Conservation (phyloP, 2,113 vertebrate species). For the Symphodus melops region DNA sequence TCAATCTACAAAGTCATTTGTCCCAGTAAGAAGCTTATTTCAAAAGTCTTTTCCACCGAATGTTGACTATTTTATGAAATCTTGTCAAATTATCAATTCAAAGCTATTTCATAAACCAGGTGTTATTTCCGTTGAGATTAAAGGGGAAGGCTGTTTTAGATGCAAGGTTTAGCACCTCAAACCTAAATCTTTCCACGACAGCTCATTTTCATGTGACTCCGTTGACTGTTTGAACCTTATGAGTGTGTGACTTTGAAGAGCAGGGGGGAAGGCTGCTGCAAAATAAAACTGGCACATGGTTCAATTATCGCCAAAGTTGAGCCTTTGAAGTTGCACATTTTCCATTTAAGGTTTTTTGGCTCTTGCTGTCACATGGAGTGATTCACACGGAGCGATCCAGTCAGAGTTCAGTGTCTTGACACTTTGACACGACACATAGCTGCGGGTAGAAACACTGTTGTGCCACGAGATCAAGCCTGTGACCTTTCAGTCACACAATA, state of each 20-base stretch:
- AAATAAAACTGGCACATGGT: conserved; percentile 55
- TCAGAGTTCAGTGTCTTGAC: conserved; percentile 32
- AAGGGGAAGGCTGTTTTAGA: background rate
- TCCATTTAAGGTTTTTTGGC: conserved; percentile 30
- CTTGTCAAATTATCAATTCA: background rate
- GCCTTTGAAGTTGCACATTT: conserved; percentile 34
- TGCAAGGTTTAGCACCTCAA: background rate
- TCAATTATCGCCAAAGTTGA: conserved; percentile 47
- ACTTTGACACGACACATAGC: conserved; percentile 45
- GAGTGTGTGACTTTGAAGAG: conserved; percentile 43
- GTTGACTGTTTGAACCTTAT: conserved; percentile 39
- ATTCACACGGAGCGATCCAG: conserved; percentile 22
- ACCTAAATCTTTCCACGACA: background rate
- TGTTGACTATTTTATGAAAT: background rate
- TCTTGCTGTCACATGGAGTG: conserved; percentile 4
- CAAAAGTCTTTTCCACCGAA: background rate
- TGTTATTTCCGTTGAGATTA: background rate
- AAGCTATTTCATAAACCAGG: background rate
- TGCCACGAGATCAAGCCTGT: conserved; percentile 35
- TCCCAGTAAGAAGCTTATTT: background rate
- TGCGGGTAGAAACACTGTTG: conserved; percentile 36
- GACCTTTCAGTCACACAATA: conserved; percentile 56
- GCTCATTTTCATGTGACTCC: conserved; percentile 24
- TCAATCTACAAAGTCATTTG: too few species aligned
- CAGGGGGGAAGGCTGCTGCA: conserved; percentile 26